Evolutionary conservation across 2,797 vertebrate species (phyloP).

Genomic region (Allobates femoralis): DNA sequence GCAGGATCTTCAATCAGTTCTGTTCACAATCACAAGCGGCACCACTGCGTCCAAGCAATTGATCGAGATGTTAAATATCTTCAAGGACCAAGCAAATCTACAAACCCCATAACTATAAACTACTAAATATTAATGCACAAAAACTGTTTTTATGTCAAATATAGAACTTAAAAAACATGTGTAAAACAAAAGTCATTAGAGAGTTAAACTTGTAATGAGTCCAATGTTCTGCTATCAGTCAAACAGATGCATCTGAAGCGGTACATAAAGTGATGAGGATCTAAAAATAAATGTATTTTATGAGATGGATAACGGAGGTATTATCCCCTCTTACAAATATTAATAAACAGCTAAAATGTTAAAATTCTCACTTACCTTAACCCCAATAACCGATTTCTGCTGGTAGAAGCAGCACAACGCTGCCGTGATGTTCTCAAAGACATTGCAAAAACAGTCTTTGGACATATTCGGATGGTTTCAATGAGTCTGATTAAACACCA

Average conservation of each 20-base stretch:
- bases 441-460: conserved; percentile 79
- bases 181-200: not conserved
- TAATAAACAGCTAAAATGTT: not conserved
- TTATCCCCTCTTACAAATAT: not conserved
- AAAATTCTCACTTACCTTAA: conserved; percentile 85
- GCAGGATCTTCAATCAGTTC: too few species aligned
- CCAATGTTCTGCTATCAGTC: not conserved
- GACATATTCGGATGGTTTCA: conserved; percentile 79
- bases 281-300: not conserved
- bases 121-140: not conserved
- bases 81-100: too few species aligned
- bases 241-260: not conserved
- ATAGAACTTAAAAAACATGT: not conserved
- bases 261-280: not conserved
- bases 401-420: conserved; percentile 96
- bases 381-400: conserved; percentile 85
- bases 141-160: not conserved
- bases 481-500: conserved; percentile 52
- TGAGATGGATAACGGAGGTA: not conserved
- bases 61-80: too few species aligned
- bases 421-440: conserved; percentile 84
- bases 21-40: too few species aligned
- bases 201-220: not conserved
- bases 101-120: too few species aligned
- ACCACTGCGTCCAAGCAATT: too few species aligned